Conservation (phyloP, 2,113 vertebrate species). For the Cercopithecus mona region DNA sequence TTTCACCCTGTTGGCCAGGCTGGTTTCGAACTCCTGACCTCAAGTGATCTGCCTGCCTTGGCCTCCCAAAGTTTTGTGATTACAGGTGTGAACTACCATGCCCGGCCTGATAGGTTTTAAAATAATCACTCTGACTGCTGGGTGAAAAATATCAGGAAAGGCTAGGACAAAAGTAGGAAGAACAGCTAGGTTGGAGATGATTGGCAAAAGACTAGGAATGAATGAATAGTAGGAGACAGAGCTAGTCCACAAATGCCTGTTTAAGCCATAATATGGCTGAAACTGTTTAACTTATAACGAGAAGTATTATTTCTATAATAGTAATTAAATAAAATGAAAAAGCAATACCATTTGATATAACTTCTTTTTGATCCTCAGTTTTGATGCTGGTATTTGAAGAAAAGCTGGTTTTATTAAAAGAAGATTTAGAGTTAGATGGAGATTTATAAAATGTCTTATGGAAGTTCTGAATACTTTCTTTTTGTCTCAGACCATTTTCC, state of each 20-base stretch:
- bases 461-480: not conserved
- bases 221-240: not conserved
- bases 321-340: not conserved
- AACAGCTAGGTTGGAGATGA: not conserved
- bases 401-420: constrained; percentile 10
- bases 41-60: too few relatives aligned
- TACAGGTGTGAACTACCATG: too few relatives aligned
- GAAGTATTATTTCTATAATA: not conserved
- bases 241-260: not conserved
- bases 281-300: not conserved
- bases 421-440: not conserved
- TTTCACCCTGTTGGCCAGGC: too few relatives aligned
- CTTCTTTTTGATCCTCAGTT: not conserved
- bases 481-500: too few relatives aligned
- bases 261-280: not conserved
- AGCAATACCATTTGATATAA: not conserved
- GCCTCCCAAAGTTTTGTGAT: too few relatives aligned
- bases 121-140: not conserved
- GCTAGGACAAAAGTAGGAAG: not conserved
- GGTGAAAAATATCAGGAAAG: not conserved
- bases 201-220: not conserved
- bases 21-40: too few relatives aligned
- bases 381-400: not conserved
- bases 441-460: not conserved
- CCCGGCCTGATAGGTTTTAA: not conserved